Evolutionary conservation across 2,888 invertebrate genomes (phyloP), one percentile per base, ranked within the genome.

Genomic region (Auanema freiburgensis): DNA sequence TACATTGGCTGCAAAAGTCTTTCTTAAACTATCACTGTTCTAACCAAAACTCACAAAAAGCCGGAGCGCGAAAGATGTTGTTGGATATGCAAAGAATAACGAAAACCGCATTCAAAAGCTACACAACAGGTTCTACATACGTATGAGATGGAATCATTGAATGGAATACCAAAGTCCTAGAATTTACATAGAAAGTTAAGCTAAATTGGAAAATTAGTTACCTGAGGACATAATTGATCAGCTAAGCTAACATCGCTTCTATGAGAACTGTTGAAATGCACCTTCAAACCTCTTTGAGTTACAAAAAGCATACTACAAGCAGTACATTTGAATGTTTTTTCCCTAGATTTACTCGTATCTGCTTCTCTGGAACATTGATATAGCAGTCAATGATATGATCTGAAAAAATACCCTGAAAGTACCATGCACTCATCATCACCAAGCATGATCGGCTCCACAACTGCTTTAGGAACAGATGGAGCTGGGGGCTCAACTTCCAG

Each of bases 81-180:
- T 16, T 49, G 33, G n/a, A 57, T 44, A 16, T 57, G 57, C 1
- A n/a, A 1, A 1, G 11, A 3, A 21, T 44, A 46, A 41, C 50
- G 57, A 14, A 49, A n/a, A 3, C n/a, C 14, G n/a, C 11, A 6
- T 16, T 57, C 57, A 16, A 57, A 57, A 18, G 24, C 50, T 11
- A 46, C 16, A 18, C 18, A 21, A 46, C 57, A 57, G 16, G 24
- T 24, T 5, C 40, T 14, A 24, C 57, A 57, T 16, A 57, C n/a
- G 16, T 49, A 49, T 10, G 33, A 18, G 23, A 21, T 24, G 1
- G n/a, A 44, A 33, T 33, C 33, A 16, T 46, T 43, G 24, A 24
- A n/a, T 21, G 57, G 50, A 5, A 57, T 24, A 11, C 57, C 57
- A 25, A 23, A 57, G 11, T 24, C 40, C 57, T 57, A 12, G 23